Percentiles rank a stretch among this genome's conserved stretches.
phyloP scores from a whole-genome alignment of 2,797 vertebrate species.

The Oophaga sylvatica region DNA sequence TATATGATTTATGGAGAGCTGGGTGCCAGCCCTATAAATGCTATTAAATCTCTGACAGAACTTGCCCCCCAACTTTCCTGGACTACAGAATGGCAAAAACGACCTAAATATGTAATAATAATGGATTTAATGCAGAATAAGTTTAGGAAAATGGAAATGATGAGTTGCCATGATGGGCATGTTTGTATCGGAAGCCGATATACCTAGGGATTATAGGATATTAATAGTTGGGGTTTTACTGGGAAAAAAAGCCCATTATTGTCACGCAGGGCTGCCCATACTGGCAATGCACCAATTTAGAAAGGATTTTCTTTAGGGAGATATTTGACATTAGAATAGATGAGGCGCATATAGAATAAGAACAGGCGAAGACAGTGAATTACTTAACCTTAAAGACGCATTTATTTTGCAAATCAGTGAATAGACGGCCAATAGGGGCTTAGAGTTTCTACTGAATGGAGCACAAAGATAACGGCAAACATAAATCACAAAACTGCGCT shows the following conservation, averaged over 20 bases:
- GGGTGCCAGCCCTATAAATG: too few relatives aligned
- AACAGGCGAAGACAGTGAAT: constrained; percentile 37
- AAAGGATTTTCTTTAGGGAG: not conserved
- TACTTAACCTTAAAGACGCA: constrained; percentile 54
- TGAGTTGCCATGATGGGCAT: too few relatives aligned
- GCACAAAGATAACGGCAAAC: constrained; percentile 47
- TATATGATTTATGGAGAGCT: too few relatives aligned
- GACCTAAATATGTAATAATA: too few relatives aligned
- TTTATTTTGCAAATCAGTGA: constrained; percentile 40
- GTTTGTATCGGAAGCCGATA: too few relatives aligned
- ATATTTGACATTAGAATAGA: not conserved
- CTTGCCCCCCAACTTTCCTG: too few relatives aligned
- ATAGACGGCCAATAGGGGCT: constrained; percentile 41
- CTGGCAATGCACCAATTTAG: not conserved
- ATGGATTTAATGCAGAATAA: too few relatives aligned
- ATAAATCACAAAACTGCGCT: constrained; percentile 48
- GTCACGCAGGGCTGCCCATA: not conserved
- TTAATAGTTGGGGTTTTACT: not conserved
- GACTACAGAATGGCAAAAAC: too few relatives aligned
- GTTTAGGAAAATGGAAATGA: too few relatives aligned
- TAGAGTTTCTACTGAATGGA: constrained; percentile 50
- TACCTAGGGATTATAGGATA: not conserved
- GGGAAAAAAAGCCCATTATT: not conserved
- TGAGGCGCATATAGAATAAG: not conserved
- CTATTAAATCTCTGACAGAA: too few relatives aligned